Evolutionary conservation across 2,113 vertebrate species (phyloP).

Genomic region (Megalops atlanticus): DNA sequence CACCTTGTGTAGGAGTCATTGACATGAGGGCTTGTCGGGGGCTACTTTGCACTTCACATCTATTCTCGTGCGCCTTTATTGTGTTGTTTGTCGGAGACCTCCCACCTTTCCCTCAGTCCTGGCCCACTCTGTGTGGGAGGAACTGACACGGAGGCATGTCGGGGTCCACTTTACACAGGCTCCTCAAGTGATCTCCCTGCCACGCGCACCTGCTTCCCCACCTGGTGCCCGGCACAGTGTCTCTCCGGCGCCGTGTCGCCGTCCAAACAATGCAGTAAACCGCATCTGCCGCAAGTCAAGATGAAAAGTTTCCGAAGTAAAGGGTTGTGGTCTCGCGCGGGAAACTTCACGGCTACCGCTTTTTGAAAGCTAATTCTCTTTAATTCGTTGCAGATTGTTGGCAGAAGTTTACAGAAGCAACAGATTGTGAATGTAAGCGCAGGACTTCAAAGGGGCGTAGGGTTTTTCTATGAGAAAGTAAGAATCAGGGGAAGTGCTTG

Average conservation of each 20-base stretch:
- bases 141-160: not conserved
- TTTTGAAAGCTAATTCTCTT: not conserved
- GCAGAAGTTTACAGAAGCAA: not conserved
- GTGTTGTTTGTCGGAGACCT: not conserved
- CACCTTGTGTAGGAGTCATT: not conserved
- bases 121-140: not conserved
- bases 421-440: too few relatives aligned
- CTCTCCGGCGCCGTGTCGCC: not conserved
- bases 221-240: not conserved
- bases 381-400: not conserved
- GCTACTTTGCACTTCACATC: not conserved
- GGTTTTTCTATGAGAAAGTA: too few relatives aligned
- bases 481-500: not conserved
- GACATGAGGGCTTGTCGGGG: constrained; percentile 3
- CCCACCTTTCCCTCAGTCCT: not conserved
- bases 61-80: not conserved
- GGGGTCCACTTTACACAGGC: not conserved
- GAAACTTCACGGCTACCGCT: not conserved
- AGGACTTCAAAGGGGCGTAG: too few relatives aligned
- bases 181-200: constrained; percentile 3
- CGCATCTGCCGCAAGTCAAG: not conserved
- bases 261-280: not conserved
- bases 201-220: constrained; percentile 2
- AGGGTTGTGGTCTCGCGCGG: not conserved
- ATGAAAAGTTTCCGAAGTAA: not conserved